These are phyloP conservation scores for Thereva unica DNA, from an alignment of 2,888 invertebrate species.

Conservation along the genomic window DNA sequence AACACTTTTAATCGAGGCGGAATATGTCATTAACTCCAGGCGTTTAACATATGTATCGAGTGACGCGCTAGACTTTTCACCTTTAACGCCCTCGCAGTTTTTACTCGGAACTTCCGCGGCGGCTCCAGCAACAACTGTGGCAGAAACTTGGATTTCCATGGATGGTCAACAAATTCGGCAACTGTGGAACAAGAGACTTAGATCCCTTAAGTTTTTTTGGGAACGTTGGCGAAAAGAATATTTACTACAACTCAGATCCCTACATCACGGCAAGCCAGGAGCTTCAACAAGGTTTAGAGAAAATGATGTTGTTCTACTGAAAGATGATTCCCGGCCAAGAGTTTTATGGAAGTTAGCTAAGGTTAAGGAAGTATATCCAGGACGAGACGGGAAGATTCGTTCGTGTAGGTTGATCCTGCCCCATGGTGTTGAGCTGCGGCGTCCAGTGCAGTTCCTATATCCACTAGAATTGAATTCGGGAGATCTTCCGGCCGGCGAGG, in stretches of 20 bases:
- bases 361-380: slow-evolving; percentile 3
- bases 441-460: slow-evolving; percentile 3
- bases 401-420: background rate
- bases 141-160: background rate
- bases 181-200: background rate
- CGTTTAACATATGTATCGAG: background rate
- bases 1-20: background rate
- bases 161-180: background rate
- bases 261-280: background rate
- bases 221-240: background rate
- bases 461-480: background rate
- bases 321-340: background rate
- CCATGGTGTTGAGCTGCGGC: background rate
- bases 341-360: background rate
- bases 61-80: background rate
- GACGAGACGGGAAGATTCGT: slow-evolving; percentile 3
- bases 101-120: background rate
- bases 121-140: background rate
- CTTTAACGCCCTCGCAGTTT: background rate
- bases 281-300: background rate
- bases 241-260: background rate
- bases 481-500: slow-evolving; percentile 2
- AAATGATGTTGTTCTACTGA: slow-evolving; percentile 1
- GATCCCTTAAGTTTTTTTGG: slow-evolving; percentile 4
- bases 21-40: background rate